phyloP scores from a whole-genome alignment of 2,888 invertebrate genomes.

The Sphaerophoria taeniata region DNA sequence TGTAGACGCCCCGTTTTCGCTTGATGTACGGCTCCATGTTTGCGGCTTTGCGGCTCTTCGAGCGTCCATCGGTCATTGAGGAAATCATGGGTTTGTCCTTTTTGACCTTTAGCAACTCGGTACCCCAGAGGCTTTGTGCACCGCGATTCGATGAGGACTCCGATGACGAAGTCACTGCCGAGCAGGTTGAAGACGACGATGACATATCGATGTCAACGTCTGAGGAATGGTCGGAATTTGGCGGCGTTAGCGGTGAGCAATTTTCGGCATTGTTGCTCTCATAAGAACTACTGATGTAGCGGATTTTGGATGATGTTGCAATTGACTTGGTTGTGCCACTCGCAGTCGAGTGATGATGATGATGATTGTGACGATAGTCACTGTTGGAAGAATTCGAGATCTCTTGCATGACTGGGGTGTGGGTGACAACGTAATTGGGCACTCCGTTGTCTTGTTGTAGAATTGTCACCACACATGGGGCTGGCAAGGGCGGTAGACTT shows the following conservation, averaged over 20 bases:
- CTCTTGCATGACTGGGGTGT: slow-evolving; percentile 81
- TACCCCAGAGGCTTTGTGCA: slow-evolving; percentile 75
- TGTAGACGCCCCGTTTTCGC: slow-evolving; percentile 84
- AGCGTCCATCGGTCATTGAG: slow-evolving; percentile 81
- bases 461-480: slow-evolving; percentile 87
- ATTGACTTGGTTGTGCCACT: slow-evolving; percentile 60
- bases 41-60: slow-evolving; percentile 79
- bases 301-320: slow-evolving; percentile 78
- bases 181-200: slow-evolving; percentile 77
- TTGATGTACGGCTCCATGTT: slow-evolving; percentile 75
- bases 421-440: slow-evolving; percentile 51
- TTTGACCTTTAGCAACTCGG: slow-evolving; percentile 67
- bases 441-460: slow-evolving; percentile 82
- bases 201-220: slow-evolving; percentile 86
- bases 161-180: slow-evolving; percentile 75
- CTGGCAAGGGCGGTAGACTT: slow-evolving; percentile 89
- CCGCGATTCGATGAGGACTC: slow-evolving; percentile 76
- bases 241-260: slow-evolving; percentile 86
- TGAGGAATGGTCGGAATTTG: slow-evolving; percentile 89
- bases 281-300: slow-evolving; percentile 82
- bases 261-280: slow-evolving; percentile 82
- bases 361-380: slow-evolving; percentile 72
- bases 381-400: slow-evolving; percentile 81
- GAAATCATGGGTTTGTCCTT: slow-evolving; percentile 78
- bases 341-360: slow-evolving; percentile 70